A percentile compares a stretch with the other conserved stretches of the same genome.
Conservation (phyloP, 2,888 invertebrate species). For the Hymenopus coronatus region DNA sequence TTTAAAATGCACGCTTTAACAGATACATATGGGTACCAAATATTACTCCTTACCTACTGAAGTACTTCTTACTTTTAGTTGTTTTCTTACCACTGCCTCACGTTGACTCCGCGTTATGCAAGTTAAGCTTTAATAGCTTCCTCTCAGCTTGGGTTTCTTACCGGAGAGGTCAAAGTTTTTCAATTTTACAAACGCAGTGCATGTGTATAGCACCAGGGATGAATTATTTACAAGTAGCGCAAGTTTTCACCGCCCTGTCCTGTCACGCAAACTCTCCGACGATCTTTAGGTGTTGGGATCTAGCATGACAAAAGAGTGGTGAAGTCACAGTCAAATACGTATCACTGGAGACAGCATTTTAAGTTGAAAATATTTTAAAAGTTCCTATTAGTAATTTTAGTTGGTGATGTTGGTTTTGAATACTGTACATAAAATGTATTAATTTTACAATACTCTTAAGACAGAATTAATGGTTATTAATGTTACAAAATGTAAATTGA, state of each 20-base stretch:
- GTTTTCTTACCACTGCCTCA: neutral
- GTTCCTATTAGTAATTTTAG: too few relatives aligned
- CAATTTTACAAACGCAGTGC: neutral
- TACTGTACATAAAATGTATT: too few relatives aligned
- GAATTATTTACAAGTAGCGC: neutral
- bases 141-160: neutral
- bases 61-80: too few relatives aligned
- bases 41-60: too few relatives aligned
- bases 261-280: neutral
- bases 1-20: too few relatives aligned
- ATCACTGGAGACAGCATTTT: too few relatives aligned
- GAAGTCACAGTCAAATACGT: neutral
- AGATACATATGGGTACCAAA: too few relatives aligned
- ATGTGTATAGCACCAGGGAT: neutral
- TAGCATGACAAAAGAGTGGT: neutral
- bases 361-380: too few relatives aligned
- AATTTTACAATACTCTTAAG: too few relatives aligned
- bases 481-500: too few relatives aligned
- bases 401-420: too few relatives aligned
- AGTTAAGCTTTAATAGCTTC: neutral
- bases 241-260: neutral
- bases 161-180: neutral
- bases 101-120: neutral
- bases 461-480: too few relatives aligned
- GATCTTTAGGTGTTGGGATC: neutral